A percentile compares a stretch with the other conserved stretches of the same genome.
Evolutionary conservation across 1,140 invertebrate species (phyloP).

Genomic region (Procambarus clarkii): DNA sequence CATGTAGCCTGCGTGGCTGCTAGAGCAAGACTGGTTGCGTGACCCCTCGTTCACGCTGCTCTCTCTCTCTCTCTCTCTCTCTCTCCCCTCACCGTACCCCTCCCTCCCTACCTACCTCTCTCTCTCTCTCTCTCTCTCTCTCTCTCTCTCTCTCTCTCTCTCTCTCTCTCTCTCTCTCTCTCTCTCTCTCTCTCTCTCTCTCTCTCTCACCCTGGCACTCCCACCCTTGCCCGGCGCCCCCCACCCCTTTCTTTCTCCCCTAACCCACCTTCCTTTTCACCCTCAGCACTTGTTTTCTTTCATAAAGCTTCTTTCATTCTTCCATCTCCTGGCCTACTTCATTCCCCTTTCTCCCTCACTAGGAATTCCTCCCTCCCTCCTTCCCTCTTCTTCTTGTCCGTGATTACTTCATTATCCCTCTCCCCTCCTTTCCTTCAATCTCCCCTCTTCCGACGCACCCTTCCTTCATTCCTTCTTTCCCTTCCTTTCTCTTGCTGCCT

Average conservation of each 20-base stretch:
- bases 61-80: neutral
- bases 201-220: neutral
- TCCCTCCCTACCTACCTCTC: neutral
- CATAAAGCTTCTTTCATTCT: neutral
- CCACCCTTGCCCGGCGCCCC: neutral
- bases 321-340: too few species aligned
- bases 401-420: neutral
- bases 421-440: neutral
- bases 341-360: too few species aligned
- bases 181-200: neutral
- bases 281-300: neutral
- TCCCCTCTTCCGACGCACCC: too few species aligned
- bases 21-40: neutral
- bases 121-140: neutral
- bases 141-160: neutral
- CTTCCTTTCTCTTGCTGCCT: too few species aligned
- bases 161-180: neutral
- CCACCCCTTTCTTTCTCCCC: neutral
- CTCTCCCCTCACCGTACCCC: neutral
- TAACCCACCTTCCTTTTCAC: neutral
- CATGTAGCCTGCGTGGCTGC: constrained; percentile 4
- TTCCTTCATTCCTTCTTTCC: too few species aligned
- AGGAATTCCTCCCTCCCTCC: too few species aligned
- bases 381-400: neutral
- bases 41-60: neutral